Evolutionary conservation across 92 coral and sea anemone genomes (phyloP).

Genomic region (Porites cylindrica): DNA sequence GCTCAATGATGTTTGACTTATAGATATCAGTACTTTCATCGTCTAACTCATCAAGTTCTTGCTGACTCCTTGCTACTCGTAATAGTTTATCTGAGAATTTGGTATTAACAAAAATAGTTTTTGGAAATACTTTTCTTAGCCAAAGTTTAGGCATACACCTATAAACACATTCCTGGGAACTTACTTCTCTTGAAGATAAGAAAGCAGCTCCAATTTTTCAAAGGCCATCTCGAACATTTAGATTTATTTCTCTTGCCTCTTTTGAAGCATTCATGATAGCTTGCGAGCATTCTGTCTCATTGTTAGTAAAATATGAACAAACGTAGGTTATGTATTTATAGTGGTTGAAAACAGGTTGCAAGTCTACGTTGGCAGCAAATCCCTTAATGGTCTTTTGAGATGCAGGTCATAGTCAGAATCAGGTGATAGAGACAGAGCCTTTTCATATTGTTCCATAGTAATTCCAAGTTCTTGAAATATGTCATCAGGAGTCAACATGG

Average conservation of each 20-base stretch:
- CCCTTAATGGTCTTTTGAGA: constrained; percentile 63
- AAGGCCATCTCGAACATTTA: constrained; percentile 31
- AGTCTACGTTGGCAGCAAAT: constrained; percentile 29
- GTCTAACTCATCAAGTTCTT: too few relatives aligned
- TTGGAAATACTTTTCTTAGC: constrained; percentile 63
- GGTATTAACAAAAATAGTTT: constrained; percentile 53
- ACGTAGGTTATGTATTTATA: too few relatives aligned
- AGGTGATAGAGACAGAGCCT: constrained; percentile 63
- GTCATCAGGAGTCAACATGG: constrained; percentile 42
- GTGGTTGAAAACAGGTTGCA: too few relatives aligned
- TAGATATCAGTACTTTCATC: too few relatives aligned
- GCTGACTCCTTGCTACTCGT: constrained; percentile 8
- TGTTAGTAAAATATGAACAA: not conserved
- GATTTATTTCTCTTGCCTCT: constrained; percentile 14
- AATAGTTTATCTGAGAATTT: constrained; percentile 33
- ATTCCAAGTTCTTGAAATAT: constrained; percentile 42
- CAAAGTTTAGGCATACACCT: constrained; percentile 78
- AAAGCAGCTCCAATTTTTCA: constrained; percentile 57
- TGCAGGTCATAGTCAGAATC: constrained; percentile 70
- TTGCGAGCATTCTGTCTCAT: constrained; percentile 55
- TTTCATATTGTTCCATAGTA: constrained; percentile 55
- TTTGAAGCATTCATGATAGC: constrained; percentile 28
- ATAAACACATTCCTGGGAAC: constrained; percentile 7
- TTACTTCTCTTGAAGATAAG: constrained; percentile 61
- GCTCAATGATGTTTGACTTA: constrained; percentile 42